phyloP scores from a whole-genome alignment of 2,113 vertebrate species.

The Laticauda laticaudata region DNA sequence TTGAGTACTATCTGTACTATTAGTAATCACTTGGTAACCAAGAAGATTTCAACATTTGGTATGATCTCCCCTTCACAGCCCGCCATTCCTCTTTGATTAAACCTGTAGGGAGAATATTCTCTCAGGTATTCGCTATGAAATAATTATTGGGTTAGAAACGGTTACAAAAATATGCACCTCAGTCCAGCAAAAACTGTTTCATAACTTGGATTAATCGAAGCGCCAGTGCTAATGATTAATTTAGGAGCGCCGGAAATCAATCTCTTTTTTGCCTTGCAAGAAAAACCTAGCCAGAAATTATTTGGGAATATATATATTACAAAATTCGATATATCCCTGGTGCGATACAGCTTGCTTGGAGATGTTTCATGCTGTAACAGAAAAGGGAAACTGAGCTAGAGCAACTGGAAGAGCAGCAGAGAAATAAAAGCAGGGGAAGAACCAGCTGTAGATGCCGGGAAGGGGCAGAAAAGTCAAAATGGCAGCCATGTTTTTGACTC shows the following conservation, averaged over 20 bases:
- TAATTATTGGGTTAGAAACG: conserved; percentile 6
- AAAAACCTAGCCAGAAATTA: conserved; percentile 28
- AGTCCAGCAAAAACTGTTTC: conserved; percentile 1
- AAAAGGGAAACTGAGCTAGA: background rate
- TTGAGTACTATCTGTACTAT: background rate
- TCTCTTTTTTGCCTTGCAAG: background rate
- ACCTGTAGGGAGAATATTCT: background rate
- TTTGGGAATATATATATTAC: fast-evolving
- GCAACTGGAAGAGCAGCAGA: background rate
- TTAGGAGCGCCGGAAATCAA: background rate
- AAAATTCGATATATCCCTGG: conserved; percentile 17
- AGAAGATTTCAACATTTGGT: background rate
- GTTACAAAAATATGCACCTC: background rate
- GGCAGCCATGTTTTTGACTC: background rate
- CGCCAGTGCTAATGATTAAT: background rate
- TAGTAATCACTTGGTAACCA: background rate
- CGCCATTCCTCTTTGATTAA: background rate
- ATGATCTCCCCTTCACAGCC: background rate
- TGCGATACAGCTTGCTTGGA: conserved; percentile 8
- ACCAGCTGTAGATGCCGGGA: background rate
- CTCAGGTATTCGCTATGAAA: background rate
- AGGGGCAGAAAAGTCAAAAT: background rate
- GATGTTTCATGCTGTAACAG: conserved; percentile 9
- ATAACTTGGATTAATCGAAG: background rate
- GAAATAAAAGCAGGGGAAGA: background rate